A percentile compares a stretch with the other conserved stretches of the same genome.
Evolutionary conservation across 2,888 invertebrate species (phyloP).

Genomic region (Rhingia campestris): DNA sequence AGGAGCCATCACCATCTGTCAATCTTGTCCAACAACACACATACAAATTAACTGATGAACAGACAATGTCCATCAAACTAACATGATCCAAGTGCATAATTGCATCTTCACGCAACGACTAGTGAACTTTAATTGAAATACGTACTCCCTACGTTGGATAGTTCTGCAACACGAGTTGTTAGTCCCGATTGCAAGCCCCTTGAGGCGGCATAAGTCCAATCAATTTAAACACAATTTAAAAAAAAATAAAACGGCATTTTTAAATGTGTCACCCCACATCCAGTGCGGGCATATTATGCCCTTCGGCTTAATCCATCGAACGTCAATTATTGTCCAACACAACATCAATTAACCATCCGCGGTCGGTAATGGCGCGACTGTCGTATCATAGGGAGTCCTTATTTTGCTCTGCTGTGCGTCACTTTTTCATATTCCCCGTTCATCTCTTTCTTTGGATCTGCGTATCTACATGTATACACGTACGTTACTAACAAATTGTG

Average conservation of each 20-base stretch:
- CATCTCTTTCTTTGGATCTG: neutral
- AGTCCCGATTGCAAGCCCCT: neutral
- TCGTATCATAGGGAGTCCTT: neutral
- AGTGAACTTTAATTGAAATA: conserved; percentile 41
- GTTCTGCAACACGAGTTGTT: neutral
- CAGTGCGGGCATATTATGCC: conserved; percentile 35
- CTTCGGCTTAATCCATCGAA: conserved; percentile 58
- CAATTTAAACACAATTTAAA: conserved; percentile 54
- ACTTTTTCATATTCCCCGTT: too few relatives aligned
- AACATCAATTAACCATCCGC: conserved; percentile 61
- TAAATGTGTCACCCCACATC: conserved; percentile 59
- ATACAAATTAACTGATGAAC: conserved; percentile 4
- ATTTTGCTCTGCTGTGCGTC: neutral
- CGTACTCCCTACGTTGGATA: neutral
- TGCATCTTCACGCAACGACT: conserved; percentile 19
- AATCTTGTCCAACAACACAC: neutral
- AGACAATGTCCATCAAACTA: conserved; percentile 17
- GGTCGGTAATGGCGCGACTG: conserved; percentile 19
- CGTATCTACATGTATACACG: neutral
- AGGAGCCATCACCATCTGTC: too few relatives aligned
- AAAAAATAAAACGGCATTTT: conserved; percentile 7
- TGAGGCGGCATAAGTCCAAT: neutral
- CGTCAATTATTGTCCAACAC: conserved; percentile 66
- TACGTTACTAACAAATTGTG: conserved; percentile 42
- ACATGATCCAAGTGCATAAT: conserved; percentile 10